Evolutionary conservation across 2,797 vertebrate genomes (phyloP), one percentile per base, ranked within the genome.

Genomic region (Numenius phaeopus): DNA sequence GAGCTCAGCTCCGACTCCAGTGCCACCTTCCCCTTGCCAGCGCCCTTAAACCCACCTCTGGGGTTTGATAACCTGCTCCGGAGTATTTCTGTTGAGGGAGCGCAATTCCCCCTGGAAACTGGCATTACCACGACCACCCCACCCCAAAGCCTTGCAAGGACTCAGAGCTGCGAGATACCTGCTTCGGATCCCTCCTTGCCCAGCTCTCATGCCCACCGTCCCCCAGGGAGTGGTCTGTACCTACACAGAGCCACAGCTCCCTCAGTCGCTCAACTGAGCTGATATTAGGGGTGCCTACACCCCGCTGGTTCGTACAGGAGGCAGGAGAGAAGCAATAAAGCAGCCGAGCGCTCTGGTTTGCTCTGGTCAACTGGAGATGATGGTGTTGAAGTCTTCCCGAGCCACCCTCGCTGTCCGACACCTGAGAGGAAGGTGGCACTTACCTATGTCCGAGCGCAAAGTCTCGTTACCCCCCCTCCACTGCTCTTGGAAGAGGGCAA

Each of bases 81-180:
- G 42, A 21, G 42, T 27, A 49, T 30, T 52, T 22, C 30, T 24
- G 3, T 8, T 23, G 24, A 32, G 20, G 0, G 7, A n/a, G 52
- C 2, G 16, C 7, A 6, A 14, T 24, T 52, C 14, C 8, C 18
- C 27, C 42, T 12, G 16, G 26, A 46, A 77, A 15, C 11, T 0
- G 4, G 26, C 26, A 5, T 8, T 15, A 27, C 46, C 19, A 1
- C 0, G 18, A 18, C 26, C 23, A 16, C 27, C 52, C 61, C 14
- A 14, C 44, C n/a, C 26, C 37, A 42, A 42, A 29, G 65, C 64
- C 50, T 8, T 14, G 80, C 34, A 14, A 49, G 70, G 21, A 2
- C 49, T 32, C 42, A 2, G 8, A 34, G 23, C 17, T 2, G 19
- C 3, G 4, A 3, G 2, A 7, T 23, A 21, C 19, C 34, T 3